Conservation (phyloP, 2,797 vertebrate species). For the Rhadinocentrus ornatus region DNA sequence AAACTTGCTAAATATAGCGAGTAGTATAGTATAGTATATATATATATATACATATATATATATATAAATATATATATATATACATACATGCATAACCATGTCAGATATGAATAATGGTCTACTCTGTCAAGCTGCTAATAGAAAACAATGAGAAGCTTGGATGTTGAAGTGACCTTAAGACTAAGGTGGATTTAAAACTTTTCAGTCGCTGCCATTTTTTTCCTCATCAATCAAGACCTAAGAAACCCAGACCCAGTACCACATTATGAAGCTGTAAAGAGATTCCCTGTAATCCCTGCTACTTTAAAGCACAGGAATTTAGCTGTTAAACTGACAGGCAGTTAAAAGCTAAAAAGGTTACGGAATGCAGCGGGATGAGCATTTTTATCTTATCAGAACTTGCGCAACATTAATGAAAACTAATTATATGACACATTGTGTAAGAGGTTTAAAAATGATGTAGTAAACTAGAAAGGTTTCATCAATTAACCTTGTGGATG, state of each 20-base stretch:
- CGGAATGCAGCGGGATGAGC: conserved; percentile 75
- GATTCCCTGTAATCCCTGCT: conserved; percentile 73
- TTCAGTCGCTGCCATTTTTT: conserved; percentile 64
- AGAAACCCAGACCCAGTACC: conserved; percentile 57
- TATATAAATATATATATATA: conserved; percentile 9
- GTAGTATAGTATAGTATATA: too few species aligned
- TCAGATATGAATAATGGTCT: conserved; percentile 34
- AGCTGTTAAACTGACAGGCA: conserved; percentile 80
- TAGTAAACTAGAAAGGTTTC: conserved; percentile 83
- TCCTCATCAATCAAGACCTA: conserved; percentile 74
- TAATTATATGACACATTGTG: conserved; percentile 83
- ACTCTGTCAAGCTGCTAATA: conserved; percentile 42
- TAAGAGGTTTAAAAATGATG: conserved; percentile 76
- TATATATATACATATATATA: conserved; percentile 23
- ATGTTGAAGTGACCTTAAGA: conserved; percentile 70
- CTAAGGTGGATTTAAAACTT: conserved; percentile 71
- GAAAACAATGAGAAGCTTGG: conserved; percentile 54
- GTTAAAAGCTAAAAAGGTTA: conserved; percentile 84
- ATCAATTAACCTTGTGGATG: conserved; percentile 80
- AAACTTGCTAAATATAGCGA: too few species aligned
- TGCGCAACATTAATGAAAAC: conserved; percentile 81
- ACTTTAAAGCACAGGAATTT: conserved; percentile 73
- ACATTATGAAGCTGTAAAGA: conserved; percentile 78
- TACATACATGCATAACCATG: conserved; percentile 3
- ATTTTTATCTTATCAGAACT: conserved; percentile 81